Conservation (phyloP, 1,140 invertebrate species). For the Drosophila bipectinata region DNA sequence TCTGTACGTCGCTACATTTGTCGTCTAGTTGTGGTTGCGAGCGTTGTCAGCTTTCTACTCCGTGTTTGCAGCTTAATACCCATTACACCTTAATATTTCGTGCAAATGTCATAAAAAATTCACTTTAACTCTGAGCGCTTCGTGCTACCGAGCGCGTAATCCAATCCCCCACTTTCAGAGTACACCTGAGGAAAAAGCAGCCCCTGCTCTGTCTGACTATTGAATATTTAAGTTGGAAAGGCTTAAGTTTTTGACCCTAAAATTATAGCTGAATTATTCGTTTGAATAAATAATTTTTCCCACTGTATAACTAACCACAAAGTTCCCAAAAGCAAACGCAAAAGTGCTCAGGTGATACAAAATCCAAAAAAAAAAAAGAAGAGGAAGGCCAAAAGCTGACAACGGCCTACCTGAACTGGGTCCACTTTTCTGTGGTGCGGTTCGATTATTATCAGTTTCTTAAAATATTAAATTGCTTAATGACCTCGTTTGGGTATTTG, state of each 20-base stretch:
- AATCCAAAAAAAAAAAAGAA: background rate
- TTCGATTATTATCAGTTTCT: conserved; percentile 80
- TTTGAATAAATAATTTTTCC: conserved; percentile 5
- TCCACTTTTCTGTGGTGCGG: conserved; percentile 37
- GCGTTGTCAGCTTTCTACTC: conserved; percentile 61
- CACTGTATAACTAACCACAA: conserved; percentile 31
- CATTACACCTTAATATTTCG: conserved; percentile 81
- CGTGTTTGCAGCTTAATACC: conserved; percentile 65
- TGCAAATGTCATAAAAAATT: conserved; percentile 77
- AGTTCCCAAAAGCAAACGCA: conserved; percentile 22
- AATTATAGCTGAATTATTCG: no score
- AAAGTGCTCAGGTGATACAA: conserved; percentile 13
- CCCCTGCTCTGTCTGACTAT: background rate
- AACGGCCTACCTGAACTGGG: conserved; percentile 28
- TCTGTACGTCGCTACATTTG: conserved; percentile 41
- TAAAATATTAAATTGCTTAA: conserved; percentile 82
- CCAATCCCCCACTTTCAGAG: conserved; percentile 46
- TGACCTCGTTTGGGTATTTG: conserved; percentile 70
- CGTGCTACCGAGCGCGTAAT: conserved; percentile 53
- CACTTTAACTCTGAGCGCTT: conserved; percentile 63
- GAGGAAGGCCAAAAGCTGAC: conserved; percentile 48
- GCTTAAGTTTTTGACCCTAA: background rate
- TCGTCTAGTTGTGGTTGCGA: conserved; percentile 52
- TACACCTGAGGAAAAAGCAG: conserved; percentile 4
- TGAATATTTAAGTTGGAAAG: background rate